phyloP scores from a whole-genome alignment of 2,888 invertebrate species.

The Serrognathus titanus region DNA sequence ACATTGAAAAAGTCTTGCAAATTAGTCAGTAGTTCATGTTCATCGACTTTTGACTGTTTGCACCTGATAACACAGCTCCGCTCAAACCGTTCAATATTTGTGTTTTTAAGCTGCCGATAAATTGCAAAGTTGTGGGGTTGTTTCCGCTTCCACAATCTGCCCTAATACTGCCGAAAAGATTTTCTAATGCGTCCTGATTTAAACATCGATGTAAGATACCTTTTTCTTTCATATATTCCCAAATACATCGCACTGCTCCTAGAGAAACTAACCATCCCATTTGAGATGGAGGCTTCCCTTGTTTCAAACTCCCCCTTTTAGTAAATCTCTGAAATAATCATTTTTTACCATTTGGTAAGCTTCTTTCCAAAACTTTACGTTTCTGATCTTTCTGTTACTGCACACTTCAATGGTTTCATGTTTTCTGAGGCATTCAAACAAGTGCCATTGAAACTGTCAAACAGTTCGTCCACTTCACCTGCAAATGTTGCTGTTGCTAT shows the following conservation, averaged over 20 bases:
- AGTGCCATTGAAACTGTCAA: conserved; percentile 29
- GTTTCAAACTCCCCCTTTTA: neutral
- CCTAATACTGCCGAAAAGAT: too few species aligned
- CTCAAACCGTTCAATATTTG: too few species aligned
- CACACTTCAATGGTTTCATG: too few species aligned
- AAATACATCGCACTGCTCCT: neutral
- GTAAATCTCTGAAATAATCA: conserved; percentile 10
- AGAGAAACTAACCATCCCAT: conserved; percentile 18
- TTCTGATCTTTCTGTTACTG: too few species aligned
- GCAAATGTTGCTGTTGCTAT: conserved; percentile 24
- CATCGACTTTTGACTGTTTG: conserved; percentile 7
- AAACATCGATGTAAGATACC: conserved; percentile 11
- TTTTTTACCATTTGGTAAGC: conserved; percentile 15
- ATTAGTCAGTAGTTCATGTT: neutral
- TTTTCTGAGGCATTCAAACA: conserved; percentile 7
- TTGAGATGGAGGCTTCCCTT: conserved; percentile 20
- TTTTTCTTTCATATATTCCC: neutral
- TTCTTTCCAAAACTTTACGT: too few species aligned
- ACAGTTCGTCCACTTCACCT: conserved; percentile 24
- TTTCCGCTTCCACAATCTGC: too few species aligned
- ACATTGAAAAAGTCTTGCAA: neutral
- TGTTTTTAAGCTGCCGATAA: too few species aligned
- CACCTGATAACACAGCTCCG: conserved; percentile 22
- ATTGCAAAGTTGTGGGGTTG: too few species aligned
- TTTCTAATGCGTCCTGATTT: too few species aligned